Conservation (phyloP, 1,140 invertebrate genomes). For the Prorops nasuta region DNA sequence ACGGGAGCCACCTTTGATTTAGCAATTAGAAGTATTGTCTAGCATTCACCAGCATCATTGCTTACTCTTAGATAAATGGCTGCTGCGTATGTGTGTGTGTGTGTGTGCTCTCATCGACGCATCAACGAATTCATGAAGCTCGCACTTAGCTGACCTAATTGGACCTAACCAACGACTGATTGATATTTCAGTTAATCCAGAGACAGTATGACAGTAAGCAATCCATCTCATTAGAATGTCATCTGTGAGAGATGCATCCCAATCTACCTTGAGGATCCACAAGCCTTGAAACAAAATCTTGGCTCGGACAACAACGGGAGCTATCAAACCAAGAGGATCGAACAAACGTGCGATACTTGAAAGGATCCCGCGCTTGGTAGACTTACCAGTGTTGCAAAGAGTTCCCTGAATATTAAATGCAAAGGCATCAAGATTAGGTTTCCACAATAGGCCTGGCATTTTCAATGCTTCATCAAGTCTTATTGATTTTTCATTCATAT, state of each 20-base stretch:
- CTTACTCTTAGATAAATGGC: too few species aligned
- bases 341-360: slow-evolving; percentile 6
- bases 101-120: slow-evolving; percentile 32
- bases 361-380: slow-evolving; percentile 9
- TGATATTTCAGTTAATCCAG: slow-evolving; percentile 4
- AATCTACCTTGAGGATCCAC: slow-evolving; percentile 25
- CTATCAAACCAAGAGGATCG: slow-evolving; percentile 4
- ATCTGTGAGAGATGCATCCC: slow-evolving; percentile 30
- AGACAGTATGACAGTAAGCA: slow-evolving; percentile 11
- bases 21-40: too few species aligned
- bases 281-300: slow-evolving; percentile 36
- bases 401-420: too few species aligned
- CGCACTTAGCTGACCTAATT: background rate
- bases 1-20: too few species aligned
- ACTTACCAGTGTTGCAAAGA: too few species aligned
- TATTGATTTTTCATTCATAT: too few species aligned
- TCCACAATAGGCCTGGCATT: too few species aligned
- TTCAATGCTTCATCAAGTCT: too few species aligned
- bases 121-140: slow-evolving; percentile 29
- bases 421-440: too few species aligned
- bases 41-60: too few species aligned
- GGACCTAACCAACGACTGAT: background rate
- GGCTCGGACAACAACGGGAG: slow-evolving; percentile 31
- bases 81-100: slow-evolving; percentile 11
- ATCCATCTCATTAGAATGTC: slow-evolving; percentile 21